These are phyloP conservation scores for Lepidotrigona ventralis DNA, from an alignment of 1,140 invertebrate species.

Conservation along the genomic window DNA sequence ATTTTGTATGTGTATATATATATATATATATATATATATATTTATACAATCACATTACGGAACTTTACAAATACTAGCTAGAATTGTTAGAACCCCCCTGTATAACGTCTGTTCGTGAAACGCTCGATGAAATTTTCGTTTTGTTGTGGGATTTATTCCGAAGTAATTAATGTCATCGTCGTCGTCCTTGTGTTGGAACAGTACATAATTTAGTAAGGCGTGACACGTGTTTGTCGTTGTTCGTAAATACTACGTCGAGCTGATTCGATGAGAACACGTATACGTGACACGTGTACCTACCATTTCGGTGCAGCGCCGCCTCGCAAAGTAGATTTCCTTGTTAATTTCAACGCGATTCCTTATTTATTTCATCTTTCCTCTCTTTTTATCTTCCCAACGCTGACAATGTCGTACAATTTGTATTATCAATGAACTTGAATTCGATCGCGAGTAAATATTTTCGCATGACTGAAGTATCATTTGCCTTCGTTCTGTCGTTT, in stretches of 20 bases:
- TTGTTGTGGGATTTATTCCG: constrained; percentile 47
- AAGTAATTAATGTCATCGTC: constrained; percentile 56
- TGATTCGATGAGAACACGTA: constrained; percentile 59
- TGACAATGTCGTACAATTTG: not conserved
- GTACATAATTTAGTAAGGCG: constrained; percentile 57
- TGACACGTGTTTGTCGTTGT: constrained; percentile 63
- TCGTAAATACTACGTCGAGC: constrained; percentile 55
- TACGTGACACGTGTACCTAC: constrained; percentile 55
- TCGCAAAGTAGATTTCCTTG: constrained; percentile 56
- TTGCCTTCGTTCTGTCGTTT: constrained; percentile 1
- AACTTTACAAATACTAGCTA: not conserved
- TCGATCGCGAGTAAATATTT: not conserved
- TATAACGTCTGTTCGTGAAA: not conserved
- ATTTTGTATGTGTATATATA: no score
- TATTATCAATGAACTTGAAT: not conserved
- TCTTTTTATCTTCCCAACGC: not conserved
- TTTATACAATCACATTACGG: no score
- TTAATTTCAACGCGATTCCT: constrained; percentile 53
- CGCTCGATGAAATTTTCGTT: constrained; percentile 21
- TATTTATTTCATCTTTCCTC: constrained; percentile 17
- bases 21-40: no score
- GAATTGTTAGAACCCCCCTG: not conserved
- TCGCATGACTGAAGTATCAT: not conserved
- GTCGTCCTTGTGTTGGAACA: constrained; percentile 2
- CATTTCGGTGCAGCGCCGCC: constrained; percentile 28